Conservation (phyloP, 2,888 invertebrate genomes). For the Drosophila nr. perissopoda region DNA sequence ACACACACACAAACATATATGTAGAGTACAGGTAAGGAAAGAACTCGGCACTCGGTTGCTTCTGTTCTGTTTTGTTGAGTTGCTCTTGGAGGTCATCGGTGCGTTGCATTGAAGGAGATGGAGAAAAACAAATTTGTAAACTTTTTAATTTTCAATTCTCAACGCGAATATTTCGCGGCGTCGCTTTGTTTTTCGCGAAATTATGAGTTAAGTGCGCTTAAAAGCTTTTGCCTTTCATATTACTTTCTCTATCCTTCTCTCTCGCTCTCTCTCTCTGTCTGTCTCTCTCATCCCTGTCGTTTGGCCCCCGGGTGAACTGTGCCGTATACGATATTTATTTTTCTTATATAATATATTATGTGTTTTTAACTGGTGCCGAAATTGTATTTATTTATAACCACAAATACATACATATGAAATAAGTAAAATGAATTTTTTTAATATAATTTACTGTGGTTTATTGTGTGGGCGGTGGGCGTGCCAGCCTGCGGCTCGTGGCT, state of each 20-base stretch:
- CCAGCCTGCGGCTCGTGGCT: slow-evolving; percentile 6
- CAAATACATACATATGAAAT: slow-evolving; percentile 64
- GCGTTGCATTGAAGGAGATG: slow-evolving; percentile 13
- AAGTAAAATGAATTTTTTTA: slow-evolving; percentile 70
- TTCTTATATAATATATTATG: slow-evolving; percentile 64
- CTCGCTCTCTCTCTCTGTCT: background rate
- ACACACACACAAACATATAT: background rate
- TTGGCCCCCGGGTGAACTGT: slow-evolving; percentile 13
- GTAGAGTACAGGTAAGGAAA: slow-evolving; percentile 11
- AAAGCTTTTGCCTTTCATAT: slow-evolving; percentile 72
- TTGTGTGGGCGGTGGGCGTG: slow-evolving; percentile 24
- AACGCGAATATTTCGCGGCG: slow-evolving; percentile 38
- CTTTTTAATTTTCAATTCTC: slow-evolving; percentile 79
- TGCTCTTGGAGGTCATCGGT: slow-evolving; percentile 38
- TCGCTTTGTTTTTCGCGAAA: slow-evolving; percentile 40
- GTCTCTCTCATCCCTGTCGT: background rate
- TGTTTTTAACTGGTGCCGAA: slow-evolving; percentile 51
- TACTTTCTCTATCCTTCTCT: background rate
- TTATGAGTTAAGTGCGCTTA: slow-evolving; percentile 81
- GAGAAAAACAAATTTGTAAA: slow-evolving; percentile 59
- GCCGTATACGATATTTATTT: slow-evolving; percentile 67
- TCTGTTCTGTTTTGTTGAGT: background rate
- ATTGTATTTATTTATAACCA: slow-evolving; percentile 72
- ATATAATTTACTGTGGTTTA: slow-evolving; percentile 66
- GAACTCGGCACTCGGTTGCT: background rate